These are phyloP conservation scores for Dryobates pubescens DNA, from an alignment of 2,797 vertebrate species.

Conservation along the genomic window DNA sequence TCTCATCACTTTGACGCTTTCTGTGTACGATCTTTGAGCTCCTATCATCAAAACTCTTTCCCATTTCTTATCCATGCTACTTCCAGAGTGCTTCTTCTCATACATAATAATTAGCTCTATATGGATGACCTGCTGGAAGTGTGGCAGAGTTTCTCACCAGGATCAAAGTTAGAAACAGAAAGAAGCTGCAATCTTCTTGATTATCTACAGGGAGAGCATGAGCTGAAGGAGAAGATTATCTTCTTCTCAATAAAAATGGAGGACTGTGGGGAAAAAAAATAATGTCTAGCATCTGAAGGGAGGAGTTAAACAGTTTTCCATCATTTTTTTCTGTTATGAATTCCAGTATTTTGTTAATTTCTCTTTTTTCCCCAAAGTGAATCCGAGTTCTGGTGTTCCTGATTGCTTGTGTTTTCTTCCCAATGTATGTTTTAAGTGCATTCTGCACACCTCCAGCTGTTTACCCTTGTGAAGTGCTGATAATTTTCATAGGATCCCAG, in stretches of 20 bases:
- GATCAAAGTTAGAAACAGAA: constrained; percentile 18
- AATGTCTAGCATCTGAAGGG: neutral
- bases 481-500: too few relatives aligned
- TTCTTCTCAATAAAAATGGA: neutral
- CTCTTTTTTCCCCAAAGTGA: neutral
- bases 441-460: neutral
- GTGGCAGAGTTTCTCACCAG: neutral
- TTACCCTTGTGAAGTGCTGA: neutral
- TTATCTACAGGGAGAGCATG: neutral
- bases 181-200: neutral
- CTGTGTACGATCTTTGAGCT: neutral
- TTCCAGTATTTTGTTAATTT: neutral
- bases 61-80: neutral
- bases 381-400: neutral
- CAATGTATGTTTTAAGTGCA: neutral
- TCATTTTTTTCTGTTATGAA: neutral
- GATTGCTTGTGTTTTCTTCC: constrained; percentile 19
- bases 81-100: neutral
- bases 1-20: neutral
- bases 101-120: neutral
- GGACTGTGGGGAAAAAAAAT: neutral
- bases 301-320: neutral
- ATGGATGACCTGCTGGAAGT: neutral
- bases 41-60: neutral
- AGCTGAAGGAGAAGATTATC: neutral